Percentiles rank a stretch among this genome's conserved stretches.
Conservation (phyloP, 2,113 vertebrate genomes). For the Chamaetylas fuelleborni region DNA sequence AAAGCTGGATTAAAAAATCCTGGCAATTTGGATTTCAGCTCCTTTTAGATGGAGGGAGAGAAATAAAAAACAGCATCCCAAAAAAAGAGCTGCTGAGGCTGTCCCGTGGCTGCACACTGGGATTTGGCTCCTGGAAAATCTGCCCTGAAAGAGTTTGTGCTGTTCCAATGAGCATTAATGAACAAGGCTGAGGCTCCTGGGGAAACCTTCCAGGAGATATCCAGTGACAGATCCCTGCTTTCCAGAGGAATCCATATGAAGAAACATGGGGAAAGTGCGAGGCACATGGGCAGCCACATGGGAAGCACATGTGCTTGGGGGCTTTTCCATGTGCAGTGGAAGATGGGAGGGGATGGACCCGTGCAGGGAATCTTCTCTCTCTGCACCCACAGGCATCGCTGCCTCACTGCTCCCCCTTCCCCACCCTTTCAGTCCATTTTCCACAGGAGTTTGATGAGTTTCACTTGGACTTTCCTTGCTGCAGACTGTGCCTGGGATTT, state of each 20-base stretch:
- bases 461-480: not conserved
- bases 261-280: not conserved
- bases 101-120: not conserved
- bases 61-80: not conserved
- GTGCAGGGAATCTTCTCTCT: not conserved
- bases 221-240: not conserved
- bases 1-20: conserved; percentile 18
- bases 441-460: not conserved
- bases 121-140: not conserved
- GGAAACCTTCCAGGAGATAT: not conserved
- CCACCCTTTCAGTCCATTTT: not conserved
- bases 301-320: too few species aligned
- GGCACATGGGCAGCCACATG: not conserved
- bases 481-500: not conserved
- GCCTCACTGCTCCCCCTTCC: not conserved
- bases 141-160: not conserved
- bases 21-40: conserved; percentile 2
- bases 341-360: not conserved
- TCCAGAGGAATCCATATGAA: not conserved
- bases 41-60: not conserved
- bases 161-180: not conserved
- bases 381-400: not conserved
- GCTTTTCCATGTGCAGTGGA: accelerated
- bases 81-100: not conserved
- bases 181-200: not conserved